Conservation (phyloP, 2,797 vertebrate genomes). For the Anas bernieri region DNA sequence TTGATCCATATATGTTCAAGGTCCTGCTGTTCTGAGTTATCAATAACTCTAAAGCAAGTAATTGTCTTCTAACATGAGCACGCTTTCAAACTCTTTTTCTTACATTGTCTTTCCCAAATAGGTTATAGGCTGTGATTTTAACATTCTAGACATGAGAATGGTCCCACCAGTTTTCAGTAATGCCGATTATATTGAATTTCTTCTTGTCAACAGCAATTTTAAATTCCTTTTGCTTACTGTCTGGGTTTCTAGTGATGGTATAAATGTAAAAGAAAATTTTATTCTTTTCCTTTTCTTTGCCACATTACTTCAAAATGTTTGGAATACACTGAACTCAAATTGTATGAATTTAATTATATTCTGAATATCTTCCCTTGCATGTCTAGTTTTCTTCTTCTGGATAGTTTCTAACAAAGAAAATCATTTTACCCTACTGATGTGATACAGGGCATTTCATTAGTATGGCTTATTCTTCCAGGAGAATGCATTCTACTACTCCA, state of each 20-base stretch:
- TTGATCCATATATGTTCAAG: neutral
- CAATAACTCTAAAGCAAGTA: neutral
- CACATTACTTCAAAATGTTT: neutral
- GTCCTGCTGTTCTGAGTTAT: slow-evolving; percentile 25
- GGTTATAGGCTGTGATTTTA: neutral
- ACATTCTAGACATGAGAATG: neutral
- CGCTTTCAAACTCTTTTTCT: neutral
- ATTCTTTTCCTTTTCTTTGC: neutral
- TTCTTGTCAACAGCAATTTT: neutral
- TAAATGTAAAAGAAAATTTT: neutral
- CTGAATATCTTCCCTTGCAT: neutral
- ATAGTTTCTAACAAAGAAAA: neutral
- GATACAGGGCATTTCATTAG: neutral
- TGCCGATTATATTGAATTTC: neutral
- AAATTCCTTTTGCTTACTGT: neutral
- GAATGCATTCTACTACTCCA: neutral
- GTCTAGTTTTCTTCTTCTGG: neutral
- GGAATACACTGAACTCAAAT: neutral
- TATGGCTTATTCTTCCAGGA: neutral
- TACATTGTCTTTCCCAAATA: neutral
- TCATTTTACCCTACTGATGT: neutral
- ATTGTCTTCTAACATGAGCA: neutral
- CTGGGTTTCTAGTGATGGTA: neutral
- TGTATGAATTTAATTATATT: neutral
- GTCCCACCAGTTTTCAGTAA: neutral